These are phyloP conservation scores for Callaeas wilsoni DNA, from an alignment of 2,113 vertebrate genomes.

Conservation along the genomic window DNA sequence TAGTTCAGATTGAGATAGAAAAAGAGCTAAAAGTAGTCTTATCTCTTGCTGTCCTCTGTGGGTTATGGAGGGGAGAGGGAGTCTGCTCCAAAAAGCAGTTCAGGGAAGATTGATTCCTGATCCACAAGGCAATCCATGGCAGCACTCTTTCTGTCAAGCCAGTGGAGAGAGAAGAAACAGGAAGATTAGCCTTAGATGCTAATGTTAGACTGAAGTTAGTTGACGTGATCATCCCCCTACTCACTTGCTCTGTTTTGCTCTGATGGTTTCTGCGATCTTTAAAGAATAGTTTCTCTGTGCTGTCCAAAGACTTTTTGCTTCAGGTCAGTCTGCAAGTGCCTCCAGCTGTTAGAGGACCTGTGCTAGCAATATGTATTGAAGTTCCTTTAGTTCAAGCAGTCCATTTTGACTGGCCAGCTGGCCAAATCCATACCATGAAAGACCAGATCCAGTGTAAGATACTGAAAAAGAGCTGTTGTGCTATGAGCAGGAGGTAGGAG, in stretches of 20 bases:
- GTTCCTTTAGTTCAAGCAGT: not conserved
- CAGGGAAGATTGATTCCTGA: not conserved
- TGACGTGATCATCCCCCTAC: not conserved
- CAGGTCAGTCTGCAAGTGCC: not conserved
- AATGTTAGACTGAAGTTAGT: not conserved
- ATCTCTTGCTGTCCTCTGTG: not conserved
- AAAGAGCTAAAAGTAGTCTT: not conserved
- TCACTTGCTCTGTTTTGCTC: not conserved
- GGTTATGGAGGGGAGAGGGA: not conserved
- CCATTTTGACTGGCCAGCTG: not conserved
- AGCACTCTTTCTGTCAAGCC: not conserved
- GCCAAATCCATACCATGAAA: not conserved
- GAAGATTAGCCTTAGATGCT: not conserved
- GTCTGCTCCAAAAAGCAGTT: not conserved
- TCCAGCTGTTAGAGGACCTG: not conserved
- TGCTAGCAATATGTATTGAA: not conserved
- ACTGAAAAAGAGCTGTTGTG: constrained; percentile 37
- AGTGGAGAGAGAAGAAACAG: not conserved
- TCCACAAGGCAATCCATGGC: not conserved
- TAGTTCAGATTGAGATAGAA: not conserved
- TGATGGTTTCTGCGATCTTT: not conserved
- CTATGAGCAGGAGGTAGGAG: not conserved
- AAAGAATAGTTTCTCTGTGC: not conserved
- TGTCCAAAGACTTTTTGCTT: not conserved
- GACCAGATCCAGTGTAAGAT: not conserved